These are phyloP conservation scores for Diplodus puntazzo DNA, from an alignment of 2,797 vertebrate species.

Conservation along the genomic window DNA sequence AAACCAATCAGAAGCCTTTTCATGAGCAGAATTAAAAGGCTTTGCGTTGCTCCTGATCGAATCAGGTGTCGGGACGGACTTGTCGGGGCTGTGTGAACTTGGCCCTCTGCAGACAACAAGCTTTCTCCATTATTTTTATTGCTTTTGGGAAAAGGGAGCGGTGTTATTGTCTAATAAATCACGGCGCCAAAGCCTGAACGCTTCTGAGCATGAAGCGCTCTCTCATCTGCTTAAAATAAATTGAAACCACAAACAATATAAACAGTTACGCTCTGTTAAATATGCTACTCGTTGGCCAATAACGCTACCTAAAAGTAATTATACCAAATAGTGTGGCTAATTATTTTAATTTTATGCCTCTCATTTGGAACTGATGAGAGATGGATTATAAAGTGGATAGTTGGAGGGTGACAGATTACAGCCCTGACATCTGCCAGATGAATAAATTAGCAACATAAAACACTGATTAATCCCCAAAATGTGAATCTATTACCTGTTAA, in stretches of 20 bases:
- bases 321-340: constrained; percentile 60
- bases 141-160: constrained; percentile 40
- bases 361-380: constrained; percentile 57
- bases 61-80: constrained; percentile 25
- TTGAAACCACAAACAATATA: constrained; percentile 63
- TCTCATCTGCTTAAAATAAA: constrained; percentile 55
- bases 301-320: constrained; percentile 54
- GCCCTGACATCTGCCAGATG: constrained; percentile 42
- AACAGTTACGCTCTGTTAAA: constrained; percentile 54
- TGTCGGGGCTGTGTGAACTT: constrained; percentile 24
- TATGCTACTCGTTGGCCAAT: constrained; percentile 32
- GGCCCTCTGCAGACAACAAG: constrained; percentile 31
- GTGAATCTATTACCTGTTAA: background rate
- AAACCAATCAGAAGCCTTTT: constrained; percentile 37
- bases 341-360: constrained; percentile 58
- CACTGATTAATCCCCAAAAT: background rate
- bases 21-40: constrained; percentile 45
- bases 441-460: constrained; percentile 27
- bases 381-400: constrained; percentile 33
- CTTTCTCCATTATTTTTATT: constrained; percentile 55
- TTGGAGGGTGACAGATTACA: constrained; percentile 52
- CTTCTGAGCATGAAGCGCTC: constrained; percentile 29
- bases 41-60: constrained; percentile 17
- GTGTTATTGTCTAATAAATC: constrained; percentile 56
- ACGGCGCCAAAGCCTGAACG: constrained; percentile 17